Evolutionary conservation across 1,140 invertebrate species (phyloP), one percentile per base, ranked within the genome.

Genomic region (Helicoverpa armigera): DNA sequence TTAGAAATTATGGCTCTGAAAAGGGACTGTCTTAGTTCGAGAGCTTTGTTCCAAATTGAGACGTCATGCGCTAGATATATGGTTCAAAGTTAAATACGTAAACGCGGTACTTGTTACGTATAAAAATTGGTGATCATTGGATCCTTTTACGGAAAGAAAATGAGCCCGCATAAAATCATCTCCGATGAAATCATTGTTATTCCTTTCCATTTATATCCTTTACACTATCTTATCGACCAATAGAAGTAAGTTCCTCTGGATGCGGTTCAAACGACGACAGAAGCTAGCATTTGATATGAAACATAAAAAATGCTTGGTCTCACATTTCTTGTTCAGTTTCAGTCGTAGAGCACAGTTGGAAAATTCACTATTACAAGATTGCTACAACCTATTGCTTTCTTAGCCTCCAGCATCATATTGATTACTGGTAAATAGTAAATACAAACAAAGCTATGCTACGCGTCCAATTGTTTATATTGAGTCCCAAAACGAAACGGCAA

Each of bases 1-100:
- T 54, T 72, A 56, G 50, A 72, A 70, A 70, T 69, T 29, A 54
- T 54, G n/a, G 12, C 51, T 72, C 10, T 67, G 69, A 70, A 18
- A 72, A 72, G 51, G 69, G 69, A 54, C 69, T n/a, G 13, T 54
- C 50, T 56, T 29, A 72, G 63, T 67, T 35, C 11, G 0, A n/a
- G 16, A 10, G 35, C 63, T 67, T 67, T 67, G 63, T 67, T 48
- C 35, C 43, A 43, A 48, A 67, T 67, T 35, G 63, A 48, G 35
- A 48, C 35, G 63, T 48, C 5, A 58, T 18, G 7, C 10, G 23
- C 18, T 16, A 23, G 53, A 54, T 54, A 54, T n/a, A n/a, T 14
- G 53, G 14, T 56, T n/a, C 14, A 23, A 10, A 58, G 56, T 58
- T 58, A 3, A 58, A 58, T 18, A 58, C 3, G 23, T 2, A 2